Evolutionary conservation across 1,140 invertebrate genomes (phyloP).

Genomic region (Heliothis subflexa): DNA sequence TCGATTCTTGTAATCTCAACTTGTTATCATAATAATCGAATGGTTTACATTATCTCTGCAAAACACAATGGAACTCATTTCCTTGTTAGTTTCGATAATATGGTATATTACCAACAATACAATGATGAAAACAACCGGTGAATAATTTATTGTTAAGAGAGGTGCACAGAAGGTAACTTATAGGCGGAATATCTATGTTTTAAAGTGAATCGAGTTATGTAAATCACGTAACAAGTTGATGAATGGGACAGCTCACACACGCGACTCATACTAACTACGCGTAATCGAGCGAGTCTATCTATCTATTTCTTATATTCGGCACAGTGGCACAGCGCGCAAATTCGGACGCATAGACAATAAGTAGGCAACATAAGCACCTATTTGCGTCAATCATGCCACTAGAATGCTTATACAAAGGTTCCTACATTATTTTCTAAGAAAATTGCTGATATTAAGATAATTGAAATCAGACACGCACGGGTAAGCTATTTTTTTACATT

Average conservation of each 20-base stretch:
- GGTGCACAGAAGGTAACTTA: neutral
- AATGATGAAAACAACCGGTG: constrained; percentile 57
- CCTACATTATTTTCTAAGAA: neutral
- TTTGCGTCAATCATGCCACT: constrained; percentile 11
- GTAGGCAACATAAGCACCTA: neutral
- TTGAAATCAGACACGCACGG: constrained; percentile 3
- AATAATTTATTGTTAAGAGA: constrained; percentile 34
- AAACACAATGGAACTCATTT: constrained; percentile 69
- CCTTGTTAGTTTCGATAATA: constrained; percentile 70
- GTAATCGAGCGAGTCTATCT: neutral
- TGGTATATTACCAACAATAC: constrained; percentile 58
- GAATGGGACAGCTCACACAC: constrained; percentile 6
- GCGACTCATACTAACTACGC: constrained; percentile 14
- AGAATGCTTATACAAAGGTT: constrained; percentile 4
- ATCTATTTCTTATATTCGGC: neutral
- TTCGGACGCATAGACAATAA: neutral
- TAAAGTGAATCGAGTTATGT: constrained; percentile 16
- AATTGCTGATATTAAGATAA: constrained; percentile 32
- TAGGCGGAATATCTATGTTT: neutral
- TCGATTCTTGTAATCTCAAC: constrained; percentile 50
- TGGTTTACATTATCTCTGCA: constrained; percentile 67
- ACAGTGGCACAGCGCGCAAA: neutral
- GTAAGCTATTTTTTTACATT: constrained; percentile 13
- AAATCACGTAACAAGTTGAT: constrained; percentile 35
- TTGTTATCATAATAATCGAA: constrained; percentile 73